Evolutionary conservation across 2,113 vertebrate species (phyloP), one percentile per base, ranked within the genome.

Genomic region (Paedocypris sp.): DNA sequence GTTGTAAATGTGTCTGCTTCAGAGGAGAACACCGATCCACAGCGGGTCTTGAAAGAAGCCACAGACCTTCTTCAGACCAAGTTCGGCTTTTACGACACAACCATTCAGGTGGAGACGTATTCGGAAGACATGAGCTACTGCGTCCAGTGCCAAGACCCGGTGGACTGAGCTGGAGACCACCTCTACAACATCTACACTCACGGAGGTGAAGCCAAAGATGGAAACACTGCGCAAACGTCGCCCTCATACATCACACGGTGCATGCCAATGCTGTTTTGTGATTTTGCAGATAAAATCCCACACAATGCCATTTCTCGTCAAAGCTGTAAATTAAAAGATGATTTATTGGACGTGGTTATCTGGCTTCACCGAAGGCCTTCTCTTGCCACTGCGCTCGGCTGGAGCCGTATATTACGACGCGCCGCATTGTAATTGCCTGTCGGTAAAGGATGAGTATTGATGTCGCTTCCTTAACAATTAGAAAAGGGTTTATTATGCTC

Each of bases 41-140:
- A 97, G 73, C 66, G 26, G 0, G 89, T 97, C 71, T 84, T 95
- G 68, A 80, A 75, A 20, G 93, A 98, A 49, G 87, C 89, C 60
- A 89, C 88, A 0, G 76, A 85, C 1, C 80, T 76, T 59, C 91
- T 98, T 15, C 81, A 79, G 76, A 84, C 78, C 73, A 90, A 84
- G 70, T 98, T 97, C 7, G 90, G 90, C 58, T 92, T 98, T 66
- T 64, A 82, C 75, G 85, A 71, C 33, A 86, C 88, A 75, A 94
- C 95, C 6, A 87, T 98, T 68, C 95, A 98, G 79, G 90, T 96
- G 5, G 95, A 98, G 68, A 75, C 32, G 26, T 89, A 91, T 77
- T 78, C 20, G 25, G 87, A 91, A 0, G 91, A 89, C 70, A 90
- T 88, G 84, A 82, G 74, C 15, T 78, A 80, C 75, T 98, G 95